Conservation (phyloP, 92 coral and sea anemone genomes). For the Zoanthus sociatus region DNA sequence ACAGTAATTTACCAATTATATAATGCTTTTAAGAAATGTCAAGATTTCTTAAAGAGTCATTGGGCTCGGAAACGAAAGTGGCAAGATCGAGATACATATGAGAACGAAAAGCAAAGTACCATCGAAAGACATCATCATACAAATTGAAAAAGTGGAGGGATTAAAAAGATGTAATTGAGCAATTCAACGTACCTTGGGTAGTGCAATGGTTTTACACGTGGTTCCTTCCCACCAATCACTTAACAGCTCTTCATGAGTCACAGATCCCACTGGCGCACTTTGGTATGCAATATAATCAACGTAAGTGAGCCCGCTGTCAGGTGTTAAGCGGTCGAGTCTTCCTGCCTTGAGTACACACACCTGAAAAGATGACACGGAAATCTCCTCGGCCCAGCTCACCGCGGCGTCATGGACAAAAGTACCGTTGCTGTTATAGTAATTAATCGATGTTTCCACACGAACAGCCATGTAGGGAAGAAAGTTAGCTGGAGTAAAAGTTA, state of each 20-base stretch:
- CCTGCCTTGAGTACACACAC: slow-evolving; percentile 84
- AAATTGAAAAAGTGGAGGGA: neutral
- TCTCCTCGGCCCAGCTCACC: slow-evolving; percentile 77
- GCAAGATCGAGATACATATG: too few species aligned
- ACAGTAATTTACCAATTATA: too few species aligned
- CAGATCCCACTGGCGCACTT: slow-evolving; percentile 69
- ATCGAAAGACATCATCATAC: too few species aligned
- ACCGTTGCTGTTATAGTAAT: slow-evolving; percentile 71
- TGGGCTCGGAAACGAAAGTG: too few species aligned
- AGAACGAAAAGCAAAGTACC: too few species aligned
- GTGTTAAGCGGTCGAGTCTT: slow-evolving; percentile 73
- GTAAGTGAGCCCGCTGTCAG: slow-evolving; percentile 80
- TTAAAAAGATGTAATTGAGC: neutral
- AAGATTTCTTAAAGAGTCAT: too few species aligned
- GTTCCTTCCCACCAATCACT: slow-evolving; percentile 89
- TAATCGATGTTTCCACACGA: slow-evolving; percentile 68
- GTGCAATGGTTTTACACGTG: slow-evolving; percentile 49
- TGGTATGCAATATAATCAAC: slow-evolving; percentile 78
- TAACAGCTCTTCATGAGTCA: slow-evolving; percentile 56
- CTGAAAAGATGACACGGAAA: slow-evolving; percentile 48
- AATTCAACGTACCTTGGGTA: slow-evolving; percentile 52
- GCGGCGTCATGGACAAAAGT: slow-evolving; percentile 71
- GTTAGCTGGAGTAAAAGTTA: slow-evolving; percentile 45
- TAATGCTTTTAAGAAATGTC: too few species aligned
- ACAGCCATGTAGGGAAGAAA: slow-evolving; percentile 56